Percentiles rank a stretch among this genome's conserved stretches.
These are phyloP conservation scores for Thyatira batis DNA, from an alignment of 2,888 invertebrate species.

Conservation along the genomic window DNA sequence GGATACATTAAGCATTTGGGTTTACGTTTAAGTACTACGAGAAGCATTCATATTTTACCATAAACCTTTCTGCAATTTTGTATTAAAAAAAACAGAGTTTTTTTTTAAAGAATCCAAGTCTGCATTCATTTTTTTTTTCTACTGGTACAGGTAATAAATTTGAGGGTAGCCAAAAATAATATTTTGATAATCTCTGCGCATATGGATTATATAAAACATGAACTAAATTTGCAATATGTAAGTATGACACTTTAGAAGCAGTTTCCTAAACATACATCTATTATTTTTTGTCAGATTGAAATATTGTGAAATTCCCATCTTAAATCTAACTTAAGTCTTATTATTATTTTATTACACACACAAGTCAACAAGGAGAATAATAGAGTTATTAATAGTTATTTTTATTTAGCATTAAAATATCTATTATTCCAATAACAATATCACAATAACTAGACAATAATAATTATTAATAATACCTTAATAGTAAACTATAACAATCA, in stretches of 20 bases:
- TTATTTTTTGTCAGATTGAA: conserved; percentile 18
- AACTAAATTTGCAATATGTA: too few relatives aligned
- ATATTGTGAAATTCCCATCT: conserved; percentile 29
- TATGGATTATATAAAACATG: too few relatives aligned
- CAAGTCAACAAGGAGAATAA: conserved; percentile 77
- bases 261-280: conserved; percentile 19
- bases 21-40: too few relatives aligned
- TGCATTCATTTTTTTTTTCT: too few relatives aligned
- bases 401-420: conserved; percentile 68
- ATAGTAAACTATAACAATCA: conserved; percentile 70
- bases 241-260: conserved; percentile 31
- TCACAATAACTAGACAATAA: conserved; percentile 78
- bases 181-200: too few relatives aligned
- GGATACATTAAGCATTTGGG: too few relatives aligned
- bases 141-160: too few relatives aligned
- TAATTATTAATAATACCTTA: conserved; percentile 43
- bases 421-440: conserved; percentile 79
- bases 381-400: conserved; percentile 59
- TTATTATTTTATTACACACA: conserved; percentile 65
- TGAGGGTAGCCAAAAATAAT: too few relatives aligned
- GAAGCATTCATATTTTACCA: too few relatives aligned
- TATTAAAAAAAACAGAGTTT: too few relatives aligned
- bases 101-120: too few relatives aligned
- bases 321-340: conserved; percentile 43
- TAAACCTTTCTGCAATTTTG: too few relatives aligned